Conservation (phyloP, 2,888 invertebrate genomes). For the Nipponacmea schrenckii region DNA sequence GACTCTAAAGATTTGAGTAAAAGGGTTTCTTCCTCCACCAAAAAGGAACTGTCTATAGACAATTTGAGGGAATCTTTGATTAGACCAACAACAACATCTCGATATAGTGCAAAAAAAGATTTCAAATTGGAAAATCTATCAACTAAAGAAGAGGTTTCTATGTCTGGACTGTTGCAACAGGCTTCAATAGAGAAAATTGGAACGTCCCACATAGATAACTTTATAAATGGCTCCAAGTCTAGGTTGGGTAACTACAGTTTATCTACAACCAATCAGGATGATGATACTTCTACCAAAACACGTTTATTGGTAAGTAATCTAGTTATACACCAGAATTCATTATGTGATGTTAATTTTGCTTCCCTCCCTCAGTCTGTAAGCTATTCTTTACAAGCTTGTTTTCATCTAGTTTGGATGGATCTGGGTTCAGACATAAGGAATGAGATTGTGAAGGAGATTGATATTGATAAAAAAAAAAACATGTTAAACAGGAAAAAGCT, state of each 20-base stretch:
- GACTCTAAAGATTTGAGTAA: conserved; percentile 21
- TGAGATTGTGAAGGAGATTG: too few species aligned
- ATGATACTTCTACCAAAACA: conserved; percentile 39
- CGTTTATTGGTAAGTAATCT: too few species aligned
- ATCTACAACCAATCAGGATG: conserved; percentile 47
- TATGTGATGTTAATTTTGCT: too few species aligned
- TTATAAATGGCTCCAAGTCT: conserved; percentile 58
- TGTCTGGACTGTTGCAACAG: conserved; percentile 63
- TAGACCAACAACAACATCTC: conserved; percentile 51
- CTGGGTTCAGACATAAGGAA: too few species aligned
- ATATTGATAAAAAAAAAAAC: too few species aligned
- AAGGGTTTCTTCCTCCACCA: conserved; percentile 27
- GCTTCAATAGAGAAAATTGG: conserved; percentile 64
- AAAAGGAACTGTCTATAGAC: conserved; percentile 32
- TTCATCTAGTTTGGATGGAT: too few species aligned
- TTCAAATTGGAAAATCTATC: conserved; percentile 63
- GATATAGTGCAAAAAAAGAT: conserved; percentile 52
- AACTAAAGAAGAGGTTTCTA: conserved; percentile 62
- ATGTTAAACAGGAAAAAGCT: too few species aligned
- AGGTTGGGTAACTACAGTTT: conserved; percentile 57
- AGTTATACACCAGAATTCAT: too few species aligned
- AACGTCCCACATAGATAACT: conserved; percentile 58
- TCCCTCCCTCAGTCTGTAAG: too few species aligned
- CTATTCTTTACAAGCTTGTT: too few species aligned
- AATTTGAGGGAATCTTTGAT: conserved; percentile 41